Base-by-base conservation (phyloP, 2,113 vertebrate genomes). In the Pica pica region DNA sequence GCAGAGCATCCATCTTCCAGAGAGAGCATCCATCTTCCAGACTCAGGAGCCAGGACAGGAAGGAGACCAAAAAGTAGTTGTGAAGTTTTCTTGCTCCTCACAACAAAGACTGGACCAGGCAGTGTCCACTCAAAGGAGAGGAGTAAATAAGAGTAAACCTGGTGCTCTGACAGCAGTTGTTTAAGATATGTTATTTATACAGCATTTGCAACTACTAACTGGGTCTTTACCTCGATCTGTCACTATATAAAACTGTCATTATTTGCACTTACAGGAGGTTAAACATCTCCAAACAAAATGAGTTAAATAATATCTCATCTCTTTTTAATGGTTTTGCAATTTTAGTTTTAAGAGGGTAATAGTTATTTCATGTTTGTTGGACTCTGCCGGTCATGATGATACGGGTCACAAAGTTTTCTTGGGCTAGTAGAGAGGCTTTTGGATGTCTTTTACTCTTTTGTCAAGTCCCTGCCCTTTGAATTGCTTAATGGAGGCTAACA, bases 271-370 rank as follows among this genome's bases (percentile, higher is more conserved):
- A 70, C 22, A 81, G 49, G 37, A 22, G 17, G 26, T 61, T 73
- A 33, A 69, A 65, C 13, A 24, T 65, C 39, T 88, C 55, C 46
- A 39, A 73, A 44, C 41, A 73, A 80, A 89, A 84, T 49, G 6
- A 39, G 21, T 69, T 77, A 47, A 73, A 55, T 6, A 68, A 14
- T 18, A 73, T 26, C 26, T 79, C 20, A 35, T 35, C 0, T 0
- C 28, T 57, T 88, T 85, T 94, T 67, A 63, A 83, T 67, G 19
- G 14, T 23, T 88, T 85, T 82, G 10, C 23, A 50, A 20, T 75
- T 92, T 67, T 37, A 23, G 31, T 71, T 94, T 83, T 89, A 76
- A 91, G 49, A 56, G 30, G 14, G 8, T 23, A 70, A n/a, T 57
- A 56, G 49, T 68, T 80, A 27, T 30, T 47, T 13, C 28, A 10